Evolutionary conservation across 2,113 vertebrate species (phyloP).

Genomic region (Microtus pennsylvanicus): DNA sequence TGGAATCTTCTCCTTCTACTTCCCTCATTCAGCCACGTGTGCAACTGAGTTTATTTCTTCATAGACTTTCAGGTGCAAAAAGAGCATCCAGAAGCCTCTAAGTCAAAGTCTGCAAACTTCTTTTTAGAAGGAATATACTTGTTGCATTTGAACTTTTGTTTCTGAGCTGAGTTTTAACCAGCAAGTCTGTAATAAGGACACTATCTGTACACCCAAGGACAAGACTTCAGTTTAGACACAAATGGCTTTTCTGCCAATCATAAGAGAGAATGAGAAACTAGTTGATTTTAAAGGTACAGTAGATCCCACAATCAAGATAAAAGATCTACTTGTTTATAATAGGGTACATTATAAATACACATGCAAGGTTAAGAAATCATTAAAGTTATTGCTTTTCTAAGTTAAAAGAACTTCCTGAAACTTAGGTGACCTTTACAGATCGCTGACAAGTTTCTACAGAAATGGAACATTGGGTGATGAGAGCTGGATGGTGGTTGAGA

Average conservation of each 20-base stretch:
- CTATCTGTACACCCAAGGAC: neutral
- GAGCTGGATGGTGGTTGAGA: neutral
- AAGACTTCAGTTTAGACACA: neutral
- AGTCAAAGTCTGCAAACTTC: neutral
- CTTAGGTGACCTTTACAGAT: slow-evolving; percentile 2
- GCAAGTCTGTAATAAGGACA: neutral
- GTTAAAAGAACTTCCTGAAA: slow-evolving; percentile 6
- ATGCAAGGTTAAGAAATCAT: neutral
- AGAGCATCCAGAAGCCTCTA: neutral
- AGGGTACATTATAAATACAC: neutral
- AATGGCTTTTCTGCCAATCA: neutral
- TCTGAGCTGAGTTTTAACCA: neutral
- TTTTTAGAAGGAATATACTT: neutral
- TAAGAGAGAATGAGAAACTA: slow-evolving; percentile 5
- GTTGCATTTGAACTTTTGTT: neutral
- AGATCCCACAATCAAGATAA: neutral
- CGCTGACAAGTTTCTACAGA: slow-evolving; percentile 13
- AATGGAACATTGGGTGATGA: neutral
- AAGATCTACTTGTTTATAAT: neutral
- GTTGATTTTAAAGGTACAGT: slow-evolving; percentile 32
- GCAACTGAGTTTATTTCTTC: neutral
- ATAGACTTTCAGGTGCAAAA: slow-evolving; percentile 8
- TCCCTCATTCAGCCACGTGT: neutral
- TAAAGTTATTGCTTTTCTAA: neutral
- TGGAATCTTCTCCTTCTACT: neutral